Percentiles rank a stretch among this genome's conserved stretches.
phyloP scores from a whole-genome alignment of 2,888 invertebrate genomes.

The Mesorhabditis sp. region DNA sequence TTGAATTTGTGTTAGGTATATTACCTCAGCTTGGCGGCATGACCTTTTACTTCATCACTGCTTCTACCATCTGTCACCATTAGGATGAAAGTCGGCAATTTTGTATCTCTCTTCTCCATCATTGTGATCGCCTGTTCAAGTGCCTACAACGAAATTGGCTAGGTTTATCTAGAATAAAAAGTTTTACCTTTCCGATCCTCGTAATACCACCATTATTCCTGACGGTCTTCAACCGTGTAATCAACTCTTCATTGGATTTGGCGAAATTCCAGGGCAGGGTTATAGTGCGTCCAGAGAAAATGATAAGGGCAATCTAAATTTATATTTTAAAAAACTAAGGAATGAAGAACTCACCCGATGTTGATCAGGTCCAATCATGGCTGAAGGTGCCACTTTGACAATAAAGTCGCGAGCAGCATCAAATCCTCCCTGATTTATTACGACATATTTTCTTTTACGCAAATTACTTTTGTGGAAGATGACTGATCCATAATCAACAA shows the following conservation, averaged over 20 bases:
- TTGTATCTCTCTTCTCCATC: conserved; percentile 1
- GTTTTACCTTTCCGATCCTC: conserved; percentile 1
- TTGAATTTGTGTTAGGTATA: background rate
- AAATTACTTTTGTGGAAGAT: background rate
- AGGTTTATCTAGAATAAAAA: background rate
- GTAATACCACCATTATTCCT: conserved; percentile 6
- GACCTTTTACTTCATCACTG: conserved; percentile 1
- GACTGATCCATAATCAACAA: conserved; percentile 5
- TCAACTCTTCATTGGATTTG: conserved; percentile 1
- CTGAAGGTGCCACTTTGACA: background rate
- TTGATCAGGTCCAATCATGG: background rate
- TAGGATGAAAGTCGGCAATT: background rate
- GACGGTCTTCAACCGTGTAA: background rate
- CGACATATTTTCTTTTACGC: too few species aligned
- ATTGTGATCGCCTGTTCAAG: background rate
- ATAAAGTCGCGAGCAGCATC: conserved; percentile 2
- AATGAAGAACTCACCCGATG: background rate
- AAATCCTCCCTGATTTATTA: background rate
- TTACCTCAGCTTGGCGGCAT: background rate
- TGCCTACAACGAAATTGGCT: background rate
- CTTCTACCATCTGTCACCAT: conserved; percentile 1
- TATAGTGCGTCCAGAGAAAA: background rate
- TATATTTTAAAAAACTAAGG: background rate
- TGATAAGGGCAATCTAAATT: background rate
- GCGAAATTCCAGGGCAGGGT: background rate